Evolutionary conservation across 2,888 invertebrate genomes (phyloP), one percentile per base, ranked within the genome.

Genomic region (Oligia strigilis): DNA sequence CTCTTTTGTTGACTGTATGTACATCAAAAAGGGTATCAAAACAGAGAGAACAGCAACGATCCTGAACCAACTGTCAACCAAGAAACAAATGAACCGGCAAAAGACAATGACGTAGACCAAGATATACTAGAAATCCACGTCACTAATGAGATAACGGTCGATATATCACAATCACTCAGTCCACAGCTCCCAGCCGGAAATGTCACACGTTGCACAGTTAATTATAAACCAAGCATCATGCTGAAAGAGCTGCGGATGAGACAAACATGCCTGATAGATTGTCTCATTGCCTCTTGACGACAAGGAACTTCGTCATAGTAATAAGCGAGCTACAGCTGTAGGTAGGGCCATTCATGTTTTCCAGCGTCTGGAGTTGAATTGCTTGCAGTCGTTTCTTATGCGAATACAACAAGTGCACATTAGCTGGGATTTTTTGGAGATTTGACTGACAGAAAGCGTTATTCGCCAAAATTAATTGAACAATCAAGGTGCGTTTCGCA

Each of bases 161-260:
- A 84, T 85, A 64, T 52, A 85, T 83, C 87, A 77, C 78, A 62
- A 67, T 85, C 81, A 75, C 66, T 79, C 74, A 72, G 75, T 80
- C 73, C 46, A 19, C 58, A 70, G 52, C 6, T 19, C 64, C 40
- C 62, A 78, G 80, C 58, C 81, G 87, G 86, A 87, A 87, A 87
- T 87, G 83, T 87, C 87, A 80, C 75, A 19, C 36, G 81, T 52
- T 71, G 72, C 72, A 55, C 49, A 64, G 84, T 87, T 84, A 87
- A 87, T 78, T 82, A 84, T 86, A 86, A 69, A 74, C 65, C 17
- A 67, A 79, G 72, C 75, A 77, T 78, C 75, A 72, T 58, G 77
- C 72, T 77, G 82, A 70, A 73, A 85, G 77, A 76, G 58, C 49
- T 73, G 52, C 40, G 66, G 74, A 72, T 58, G 72, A 62, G 75